Conservation (phyloP, 2,797 vertebrate genomes). For the Silurus lanzhouensis region DNA sequence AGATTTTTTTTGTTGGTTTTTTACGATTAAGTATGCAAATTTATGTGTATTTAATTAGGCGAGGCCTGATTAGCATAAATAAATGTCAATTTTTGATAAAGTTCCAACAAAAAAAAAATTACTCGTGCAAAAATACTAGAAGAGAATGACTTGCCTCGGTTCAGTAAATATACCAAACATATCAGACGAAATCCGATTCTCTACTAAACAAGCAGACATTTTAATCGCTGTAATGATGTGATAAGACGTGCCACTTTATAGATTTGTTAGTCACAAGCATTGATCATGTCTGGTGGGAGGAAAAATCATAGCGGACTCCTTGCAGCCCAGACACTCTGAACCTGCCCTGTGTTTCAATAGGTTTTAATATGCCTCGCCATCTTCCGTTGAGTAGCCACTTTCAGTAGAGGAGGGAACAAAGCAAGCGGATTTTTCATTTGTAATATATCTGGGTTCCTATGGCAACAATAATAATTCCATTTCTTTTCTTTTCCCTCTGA, state of each 20-base stretch:
- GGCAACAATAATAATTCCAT: conserved; percentile 21
- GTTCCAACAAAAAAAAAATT: neutral
- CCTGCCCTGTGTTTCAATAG: neutral
- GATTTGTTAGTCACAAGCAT: neutral
- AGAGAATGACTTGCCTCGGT: neutral
- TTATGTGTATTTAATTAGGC: conserved; percentile 26
- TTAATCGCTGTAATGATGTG: neutral
- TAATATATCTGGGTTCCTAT: conserved; percentile 1
- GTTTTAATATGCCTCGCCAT: conserved; percentile 3
- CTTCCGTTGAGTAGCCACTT: neutral
- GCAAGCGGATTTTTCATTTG: neutral
- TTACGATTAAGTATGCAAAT: conserved; percentile 4
- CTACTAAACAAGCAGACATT: neutral
- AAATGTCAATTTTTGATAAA: conserved; percentile 26
- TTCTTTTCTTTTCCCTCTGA: neutral
- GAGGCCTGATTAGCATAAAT: conserved; percentile 21
- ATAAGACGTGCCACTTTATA: neutral
- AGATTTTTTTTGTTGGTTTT: neutral
- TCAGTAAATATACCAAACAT: neutral
- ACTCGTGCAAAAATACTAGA: neutral
- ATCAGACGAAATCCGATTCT: neutral
- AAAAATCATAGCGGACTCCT: conserved; percentile 7
- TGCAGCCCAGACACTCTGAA: too few species aligned
- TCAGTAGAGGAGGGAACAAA: neutral
- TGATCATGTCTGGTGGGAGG: neutral